phyloP scores from a whole-genome alignment of 2,113 vertebrate genomes.

The Paradoxurus hermaphroditus region DNA sequence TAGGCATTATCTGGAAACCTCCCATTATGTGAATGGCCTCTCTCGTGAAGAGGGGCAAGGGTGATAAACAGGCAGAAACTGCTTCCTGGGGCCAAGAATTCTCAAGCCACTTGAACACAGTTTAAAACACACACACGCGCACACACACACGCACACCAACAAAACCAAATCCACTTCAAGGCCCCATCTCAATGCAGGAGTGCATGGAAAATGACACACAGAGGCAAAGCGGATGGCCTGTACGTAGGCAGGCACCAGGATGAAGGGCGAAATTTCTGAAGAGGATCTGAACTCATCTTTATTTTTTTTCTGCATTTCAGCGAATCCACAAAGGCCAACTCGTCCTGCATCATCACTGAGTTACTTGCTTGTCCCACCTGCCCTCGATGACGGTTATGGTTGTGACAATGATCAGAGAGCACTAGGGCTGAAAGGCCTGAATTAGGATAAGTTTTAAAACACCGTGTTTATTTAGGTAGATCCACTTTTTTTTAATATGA shows the following conservation, averaged over 20 bases:
- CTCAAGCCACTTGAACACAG: constrained; percentile 51
- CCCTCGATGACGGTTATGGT: neutral
- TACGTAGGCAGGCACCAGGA: neutral
- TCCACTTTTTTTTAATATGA: neutral
- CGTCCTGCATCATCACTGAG: neutral
- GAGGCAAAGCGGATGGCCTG: neutral
- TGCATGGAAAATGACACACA: neutral
- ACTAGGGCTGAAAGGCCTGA: neutral
- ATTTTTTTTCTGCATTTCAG: neutral
- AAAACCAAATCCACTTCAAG: neutral
- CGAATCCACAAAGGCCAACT: neutral
- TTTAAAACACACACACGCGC: neutral
- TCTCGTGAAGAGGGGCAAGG: neutral
- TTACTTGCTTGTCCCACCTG: neutral
- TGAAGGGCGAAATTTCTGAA: neutral
- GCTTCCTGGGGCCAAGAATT: constrained; percentile 25
- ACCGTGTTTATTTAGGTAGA: neutral
- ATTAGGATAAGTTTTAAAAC: neutral
- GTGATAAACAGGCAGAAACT: constrained; percentile 38
- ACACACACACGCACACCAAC: neutral
- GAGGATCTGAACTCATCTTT: neutral
- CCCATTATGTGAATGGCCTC: constrained; percentile 39
- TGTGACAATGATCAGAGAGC: neutral
- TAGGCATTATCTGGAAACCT: constrained; percentile 23
- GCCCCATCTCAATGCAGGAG: neutral